Evolutionary conservation across 1,140 invertebrate genomes (phyloP).

Genomic region (Campoletis sonorensis): DNA sequence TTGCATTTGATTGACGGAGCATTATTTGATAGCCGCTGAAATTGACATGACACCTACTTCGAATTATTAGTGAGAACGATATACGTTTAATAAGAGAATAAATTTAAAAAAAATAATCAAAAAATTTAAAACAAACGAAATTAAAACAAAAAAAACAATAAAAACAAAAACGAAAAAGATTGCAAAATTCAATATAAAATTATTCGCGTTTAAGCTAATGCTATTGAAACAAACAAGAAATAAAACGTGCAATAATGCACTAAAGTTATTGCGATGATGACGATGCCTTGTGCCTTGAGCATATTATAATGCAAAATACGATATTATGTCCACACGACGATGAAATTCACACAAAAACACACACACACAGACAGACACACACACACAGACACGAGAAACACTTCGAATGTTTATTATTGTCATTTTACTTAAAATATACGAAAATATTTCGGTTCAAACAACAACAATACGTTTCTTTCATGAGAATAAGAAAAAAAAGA

Average conservation of each 20-base stretch:
- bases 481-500: constrained; percentile 11
- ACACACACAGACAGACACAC: no score
- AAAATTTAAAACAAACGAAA: no score
- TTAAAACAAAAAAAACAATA: not conserved
- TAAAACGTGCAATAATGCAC: not conserved
- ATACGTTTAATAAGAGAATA: not conserved
- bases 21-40: constrained; percentile 34
- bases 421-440: no score
- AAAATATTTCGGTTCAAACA: no score
- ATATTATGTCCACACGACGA: no score
- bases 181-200: no score
- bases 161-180: no score
- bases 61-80: constrained; percentile 12
- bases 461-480: not conserved
- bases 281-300: no score
- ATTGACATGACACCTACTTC: constrained; percentile 39
- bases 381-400: not conserved
- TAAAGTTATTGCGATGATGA: no score
- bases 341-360: not conserved
- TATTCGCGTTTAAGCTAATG: not conserved
- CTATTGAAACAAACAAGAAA: not conserved
- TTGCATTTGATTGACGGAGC: constrained; percentile 20
- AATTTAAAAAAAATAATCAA: no score
- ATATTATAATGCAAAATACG: no score
- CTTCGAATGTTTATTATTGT: no score